phyloP scores from a whole-genome alignment of 2,888 invertebrate species.

The Coelopa pilipes region DNA sequence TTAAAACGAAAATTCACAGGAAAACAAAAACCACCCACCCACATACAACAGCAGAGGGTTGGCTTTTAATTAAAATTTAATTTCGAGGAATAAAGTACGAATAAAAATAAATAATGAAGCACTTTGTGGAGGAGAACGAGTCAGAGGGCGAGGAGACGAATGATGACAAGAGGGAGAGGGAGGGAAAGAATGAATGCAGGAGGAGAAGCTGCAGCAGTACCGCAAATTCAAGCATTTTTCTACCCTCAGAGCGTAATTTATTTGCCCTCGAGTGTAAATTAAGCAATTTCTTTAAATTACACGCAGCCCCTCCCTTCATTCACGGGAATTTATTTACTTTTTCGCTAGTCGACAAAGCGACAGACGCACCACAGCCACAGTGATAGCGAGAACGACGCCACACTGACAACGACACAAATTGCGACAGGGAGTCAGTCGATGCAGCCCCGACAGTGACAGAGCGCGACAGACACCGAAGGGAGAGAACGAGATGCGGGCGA shows the following conservation, averaged over 20 bases:
- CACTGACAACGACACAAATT: too few relatives aligned
- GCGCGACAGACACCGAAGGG: too few relatives aligned
- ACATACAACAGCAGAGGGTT: neutral
- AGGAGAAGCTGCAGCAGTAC: neutral
- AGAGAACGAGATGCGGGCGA: too few relatives aligned
- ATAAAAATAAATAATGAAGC: conserved; percentile 4
- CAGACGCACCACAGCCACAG: neutral
- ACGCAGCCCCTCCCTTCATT: neutral
- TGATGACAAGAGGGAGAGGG: too few relatives aligned
- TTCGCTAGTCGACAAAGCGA: neutral
- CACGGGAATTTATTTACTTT: conserved; percentile 19
- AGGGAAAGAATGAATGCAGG: too few relatives aligned
- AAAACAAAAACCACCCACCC: neutral
- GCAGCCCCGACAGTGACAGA: neutral
- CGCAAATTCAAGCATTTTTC: neutral
- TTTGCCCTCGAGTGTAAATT: conserved; percentile 36
- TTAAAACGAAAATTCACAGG: neutral
- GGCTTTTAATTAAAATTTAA: conserved; percentile 8
- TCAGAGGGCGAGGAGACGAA: too few relatives aligned
- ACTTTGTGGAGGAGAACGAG: neutral
- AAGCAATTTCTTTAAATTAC: conserved; percentile 36
- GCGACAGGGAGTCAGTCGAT: neutral
- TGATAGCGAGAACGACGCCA: neutral
- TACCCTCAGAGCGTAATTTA: conserved; percentile 23
- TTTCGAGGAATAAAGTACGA: neutral